phyloP scores from a whole-genome alignment of 2,888 invertebrate species.

The Drepana falcataria region DNA sequence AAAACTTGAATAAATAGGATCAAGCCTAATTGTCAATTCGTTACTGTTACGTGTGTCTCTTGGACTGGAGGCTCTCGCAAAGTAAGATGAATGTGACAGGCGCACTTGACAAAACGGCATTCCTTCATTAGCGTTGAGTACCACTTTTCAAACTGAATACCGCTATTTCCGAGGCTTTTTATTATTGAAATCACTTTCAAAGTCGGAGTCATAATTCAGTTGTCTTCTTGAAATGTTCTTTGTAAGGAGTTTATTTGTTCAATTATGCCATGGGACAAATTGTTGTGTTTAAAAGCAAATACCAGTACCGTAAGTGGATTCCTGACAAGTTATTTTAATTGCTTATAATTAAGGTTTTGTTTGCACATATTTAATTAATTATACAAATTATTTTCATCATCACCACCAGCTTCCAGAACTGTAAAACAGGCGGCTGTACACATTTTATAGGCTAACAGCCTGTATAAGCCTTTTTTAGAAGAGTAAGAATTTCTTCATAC shows the following conservation, averaged over 20 bases:
- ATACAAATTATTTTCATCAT: too few species aligned
- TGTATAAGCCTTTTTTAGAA: too few species aligned
- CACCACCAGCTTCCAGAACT: too few species aligned
- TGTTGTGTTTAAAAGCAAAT: too few species aligned
- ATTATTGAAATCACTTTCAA: slow-evolving; percentile 38
- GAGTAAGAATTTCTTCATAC: too few species aligned
- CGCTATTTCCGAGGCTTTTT: slow-evolving; percentile 32
- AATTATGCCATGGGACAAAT: not conserved
- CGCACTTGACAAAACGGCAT: slow-evolving; percentile 50
- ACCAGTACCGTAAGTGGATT: too few species aligned
- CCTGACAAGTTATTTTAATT: too few species aligned
- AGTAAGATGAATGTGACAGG: slow-evolving; percentile 50
- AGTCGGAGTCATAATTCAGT: slow-evolving; percentile 32
- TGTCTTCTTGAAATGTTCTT: slow-evolving; percentile 14
- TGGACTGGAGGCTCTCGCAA: slow-evolving; percentile 3
- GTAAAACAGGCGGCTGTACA: too few species aligned
- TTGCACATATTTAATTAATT: too few species aligned
- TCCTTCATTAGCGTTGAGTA: slow-evolving; percentile 51
- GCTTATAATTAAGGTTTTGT: too few species aligned
- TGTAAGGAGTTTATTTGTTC: not conserved
- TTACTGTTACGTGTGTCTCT: not conserved
- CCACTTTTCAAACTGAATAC: slow-evolving; percentile 23
- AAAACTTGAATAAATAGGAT: not conserved
- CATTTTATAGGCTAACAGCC: too few species aligned
- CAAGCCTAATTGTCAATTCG: slow-evolving; percentile 1